These are phyloP conservation scores for Alces alces DNA, from an alignment of 2,113 vertebrate species.

Conservation along the genomic window DNA sequence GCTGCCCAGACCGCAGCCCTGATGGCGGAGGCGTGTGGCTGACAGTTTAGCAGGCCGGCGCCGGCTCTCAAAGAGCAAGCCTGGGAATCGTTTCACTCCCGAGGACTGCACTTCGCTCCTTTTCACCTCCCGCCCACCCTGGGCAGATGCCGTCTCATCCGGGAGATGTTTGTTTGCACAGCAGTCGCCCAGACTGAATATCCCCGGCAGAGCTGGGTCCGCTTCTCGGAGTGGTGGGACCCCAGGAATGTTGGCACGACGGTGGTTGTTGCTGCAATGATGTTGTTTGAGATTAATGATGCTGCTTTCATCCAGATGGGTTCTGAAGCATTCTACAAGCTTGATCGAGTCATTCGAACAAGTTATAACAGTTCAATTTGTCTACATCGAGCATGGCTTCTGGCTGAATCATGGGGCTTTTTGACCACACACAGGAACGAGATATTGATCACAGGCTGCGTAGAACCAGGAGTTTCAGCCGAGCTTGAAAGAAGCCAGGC, in stretches of 20 bases:
- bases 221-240: background rate
- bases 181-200: accelerated
- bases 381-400: background rate
- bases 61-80: background rate
- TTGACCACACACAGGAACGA: background rate
- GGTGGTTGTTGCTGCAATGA: background rate
- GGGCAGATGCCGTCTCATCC: background rate
- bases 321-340: background rate
- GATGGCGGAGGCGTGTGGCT: slow-evolving; percentile 72
- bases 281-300: background rate
- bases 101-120: background rate
- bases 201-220: accelerated
- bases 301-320: background rate
- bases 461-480: background rate
- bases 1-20: slow-evolving; percentile 77
- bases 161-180: background rate
- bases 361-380: background rate
- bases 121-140: accelerated
- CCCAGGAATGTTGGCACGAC: background rate
- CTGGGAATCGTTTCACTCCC: slow-evolving; percentile 25
- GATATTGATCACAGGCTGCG: accelerated
- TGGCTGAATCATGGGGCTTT: background rate
- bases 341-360: background rate
- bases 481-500: too few species aligned
- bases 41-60: slow-evolving; percentile 49